Percentiles rank a stretch among this genome's conserved stretches.
Conservation (phyloP, 1,140 invertebrate genomes). For the Manduca sexta region DNA sequence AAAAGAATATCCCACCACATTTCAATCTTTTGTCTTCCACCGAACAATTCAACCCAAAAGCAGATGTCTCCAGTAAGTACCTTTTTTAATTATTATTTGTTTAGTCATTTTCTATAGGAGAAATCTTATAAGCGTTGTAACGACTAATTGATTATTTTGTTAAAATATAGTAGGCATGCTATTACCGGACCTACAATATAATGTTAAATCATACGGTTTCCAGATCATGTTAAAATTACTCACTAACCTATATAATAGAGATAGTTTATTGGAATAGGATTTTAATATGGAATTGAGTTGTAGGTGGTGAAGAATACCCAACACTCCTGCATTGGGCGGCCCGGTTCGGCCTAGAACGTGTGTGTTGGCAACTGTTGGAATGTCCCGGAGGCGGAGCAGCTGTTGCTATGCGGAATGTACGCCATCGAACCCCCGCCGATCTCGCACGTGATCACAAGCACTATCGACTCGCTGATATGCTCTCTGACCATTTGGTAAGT, state of each 20-base stretch:
- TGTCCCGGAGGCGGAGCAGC: conserved; percentile 87
- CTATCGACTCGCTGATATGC: conserved; percentile 79
- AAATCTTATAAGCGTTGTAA: neutral
- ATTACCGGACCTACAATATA: no score
- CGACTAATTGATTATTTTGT: no score
- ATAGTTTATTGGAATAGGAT: no score
- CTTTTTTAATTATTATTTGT: neutral
- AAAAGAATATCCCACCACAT: conserved; percentile 86
- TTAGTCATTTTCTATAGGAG: no score
- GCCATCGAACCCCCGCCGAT: conserved; percentile 86
- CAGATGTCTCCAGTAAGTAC: conserved; percentile 62
- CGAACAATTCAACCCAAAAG: conserved; percentile 68
- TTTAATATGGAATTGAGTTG: no score
- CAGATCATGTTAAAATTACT: no score
- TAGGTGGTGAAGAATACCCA: conserved; percentile 87
- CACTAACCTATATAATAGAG: no score
- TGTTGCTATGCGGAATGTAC: conserved; percentile 83
- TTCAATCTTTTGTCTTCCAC: conserved; percentile 81
- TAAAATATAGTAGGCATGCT: no score
- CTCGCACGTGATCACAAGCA: conserved; percentile 84
- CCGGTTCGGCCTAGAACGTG: conserved; percentile 86
- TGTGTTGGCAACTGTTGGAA: conserved; percentile 87
- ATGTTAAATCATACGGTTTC: no score
- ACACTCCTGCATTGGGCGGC: conserved; percentile 92
- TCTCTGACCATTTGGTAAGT: conserved; percentile 83